Evolutionary conservation across 2,113 vertebrate species (phyloP), one percentile per base, ranked within the genome.

Genomic region (Corythoichthys intestinalis): DNA sequence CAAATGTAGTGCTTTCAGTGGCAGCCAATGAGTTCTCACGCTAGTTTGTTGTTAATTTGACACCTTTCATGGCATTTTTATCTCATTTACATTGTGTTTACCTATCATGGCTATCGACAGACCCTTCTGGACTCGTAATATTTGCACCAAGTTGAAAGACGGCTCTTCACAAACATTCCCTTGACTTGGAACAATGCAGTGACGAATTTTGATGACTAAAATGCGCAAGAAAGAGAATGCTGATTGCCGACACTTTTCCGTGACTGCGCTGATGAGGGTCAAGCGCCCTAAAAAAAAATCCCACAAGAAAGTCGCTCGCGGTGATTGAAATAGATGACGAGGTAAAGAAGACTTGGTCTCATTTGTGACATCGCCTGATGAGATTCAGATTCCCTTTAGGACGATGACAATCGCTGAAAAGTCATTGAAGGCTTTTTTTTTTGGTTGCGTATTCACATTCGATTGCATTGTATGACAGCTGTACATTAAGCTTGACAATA

Each of bases 281-380:
- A 83, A 76, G 73, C 58, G 41, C 73, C 66, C 59, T 47, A 85
- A 78, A 75, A 74, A 81, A 74, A 44, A 80, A 76, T 70, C 69
- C 69, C 70, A 35, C n/a, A 2, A 84, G 20, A 86, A 89, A 82
- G 74, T 72, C 69, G 69, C 79, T 78, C 72, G 70, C 75, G 63
- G 85, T 89, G 90, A 88, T 87, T 90, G 88, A 87, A 86, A 85
- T 74, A 67, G 70, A 79, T 79, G 84, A 90, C 76, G 82, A 87
- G 80, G 86, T 81, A 80, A 81, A 76, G 64, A 84, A 68, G 78
- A 83, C 78, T 47, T 14, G 2, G 11, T 28, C 61, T 46, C 41
- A 62, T 68, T 62, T 59, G 72, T 48, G 75, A 85, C 81, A 83
- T 78, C 39, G 61, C 69, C 86, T 91, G 88, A 91, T 89, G 89